Evolutionary conservation across 2,113 vertebrate genomes (phyloP), one percentile per base, ranked within the genome.

Genomic region (Catharus bicknelli): DNA sequence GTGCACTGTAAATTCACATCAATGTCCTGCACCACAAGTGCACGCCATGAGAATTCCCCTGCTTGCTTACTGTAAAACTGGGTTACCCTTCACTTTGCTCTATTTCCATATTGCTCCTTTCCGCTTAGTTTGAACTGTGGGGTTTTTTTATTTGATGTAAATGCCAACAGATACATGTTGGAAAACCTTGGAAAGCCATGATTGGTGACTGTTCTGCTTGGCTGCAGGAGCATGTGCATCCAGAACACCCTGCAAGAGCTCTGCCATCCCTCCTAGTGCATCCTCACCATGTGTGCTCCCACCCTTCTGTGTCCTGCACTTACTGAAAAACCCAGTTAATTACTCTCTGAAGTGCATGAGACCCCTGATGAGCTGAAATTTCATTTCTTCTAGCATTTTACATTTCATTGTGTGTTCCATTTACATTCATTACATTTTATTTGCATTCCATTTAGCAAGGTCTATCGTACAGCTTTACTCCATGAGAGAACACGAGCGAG

Each of bases 401-500:
- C 55, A 17, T 72, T 70, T 75, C 5, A 3, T 42, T 15, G 3
- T 80, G 7, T n/a, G 3, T 23, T 90, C 26, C 58, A 66, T 42
- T 42, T 79, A 12, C 69, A 23, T 64, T 64, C 34, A 55, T 55
- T 48, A 10, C 6, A 8, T 55, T 55, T 84, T 22, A 55, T 54
- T 48, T 80, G 5, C 36, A 11, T n/a, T 85, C 23, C 45, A 58
- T 58, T 42, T 64, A 29, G 14, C 32, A 48, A 32, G 77, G 32
- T 32, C 11, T 6, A 1, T 27, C 19, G 42, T 2, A 1, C 77
- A 59, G 36, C 45, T 89, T 81, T 54, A 27, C 10, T 73, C 47
- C 36, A 12, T 0, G 0, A 42, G 25, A 16, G 50, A 40, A 6
- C 13, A n/a, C 0, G 0, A 74, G 38, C 43, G 22, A 63, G 23